Evolutionary conservation across 2,113 vertebrate genomes (phyloP), one percentile per base, ranked within the genome.

Genomic region (Ivindomyrus marchei): DNA sequence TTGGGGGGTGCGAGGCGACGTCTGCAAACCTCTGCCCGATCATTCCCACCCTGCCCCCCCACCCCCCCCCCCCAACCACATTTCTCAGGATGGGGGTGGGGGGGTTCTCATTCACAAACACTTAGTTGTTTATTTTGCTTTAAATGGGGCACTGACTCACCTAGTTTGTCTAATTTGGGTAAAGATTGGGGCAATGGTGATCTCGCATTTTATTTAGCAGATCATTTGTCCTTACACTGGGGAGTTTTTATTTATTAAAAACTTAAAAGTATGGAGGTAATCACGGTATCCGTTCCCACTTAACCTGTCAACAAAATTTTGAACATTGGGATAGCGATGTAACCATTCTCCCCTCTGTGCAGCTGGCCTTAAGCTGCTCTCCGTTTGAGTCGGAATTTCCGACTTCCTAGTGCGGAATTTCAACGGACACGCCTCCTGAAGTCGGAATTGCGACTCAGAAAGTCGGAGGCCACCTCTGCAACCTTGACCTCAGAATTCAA

Each of bases 151-250:
- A 95, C 96, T 97, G 96, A 97, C 97, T 97, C 96, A 96, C 97
- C 96, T 94, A 95, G 95, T 96, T 96, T 96, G 95, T 94, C 97
- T 97, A 98, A 99, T 98, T 98, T 97, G 98, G 98, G 97, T 96
- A 96, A 97, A 96, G 96, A 94, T 7, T 56, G 19, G 93, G 96
- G 96, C 96, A 97, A 95, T 96, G 94, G 94, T 96, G 95, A 93
- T 27, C 95, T 95, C 96, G 97, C 97, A 96, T 98, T 99, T 98
- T 98, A 98, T 98, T 99, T 97, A 98, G 97, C 97, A 95, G 96
- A 97, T 98, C 98, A 98, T 99, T 99, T 66, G 97, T 97, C 97
- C 96, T 96, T 96, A 98, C 98, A 96, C 97, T 95, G 95, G 97
- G 97, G 97, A 97, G 96, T 92, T 97, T 53, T 97, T 97, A 50